A percentile compares a stretch with the other conserved stretches of the same genome.
These are phyloP conservation scores for Heliconius melpomene DNA, from an alignment of 1,140 invertebrate species.

Conservation along the genomic window DNA sequence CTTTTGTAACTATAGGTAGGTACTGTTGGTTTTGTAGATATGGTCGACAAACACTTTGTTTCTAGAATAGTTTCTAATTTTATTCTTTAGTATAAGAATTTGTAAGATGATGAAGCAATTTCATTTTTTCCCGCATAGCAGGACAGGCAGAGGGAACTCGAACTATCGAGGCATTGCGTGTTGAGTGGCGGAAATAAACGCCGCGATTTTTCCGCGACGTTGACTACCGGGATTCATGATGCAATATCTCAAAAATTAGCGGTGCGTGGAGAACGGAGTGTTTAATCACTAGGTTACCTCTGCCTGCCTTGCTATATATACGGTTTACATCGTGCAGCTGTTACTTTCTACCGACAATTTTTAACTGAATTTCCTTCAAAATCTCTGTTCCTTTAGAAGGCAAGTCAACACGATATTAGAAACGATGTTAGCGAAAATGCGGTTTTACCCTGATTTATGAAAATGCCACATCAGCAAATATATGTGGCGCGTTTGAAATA, in stretches of 20 bases:
- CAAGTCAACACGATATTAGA: background rate
- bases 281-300: too few relatives aligned
- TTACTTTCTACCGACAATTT: background rate
- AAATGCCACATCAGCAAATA: constrained; percentile 12
- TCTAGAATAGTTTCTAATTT: background rate
- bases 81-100: background rate
- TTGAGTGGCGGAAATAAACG: too few relatives aligned
- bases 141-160: background rate
- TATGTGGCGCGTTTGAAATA: background rate
- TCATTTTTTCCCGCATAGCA: background rate
- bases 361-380: background rate
- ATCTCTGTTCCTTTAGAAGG: background rate
- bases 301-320: too few relatives aligned
- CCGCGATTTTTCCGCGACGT: too few relatives aligned
- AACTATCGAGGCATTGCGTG: too few relatives aligned
- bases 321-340: background rate
- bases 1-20: constrained; percentile 13
- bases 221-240: too few relatives aligned
- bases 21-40: too few relatives aligned
- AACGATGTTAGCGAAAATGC: constrained; percentile 6
- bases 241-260: too few relatives aligned
- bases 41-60: background rate
- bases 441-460: constrained; percentile 12
- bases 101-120: too few relatives aligned
- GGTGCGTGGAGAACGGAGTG: too few relatives aligned